Conservation (phyloP, 2,888 invertebrate species). For the Rotaria magnacalcarata region DNA sequence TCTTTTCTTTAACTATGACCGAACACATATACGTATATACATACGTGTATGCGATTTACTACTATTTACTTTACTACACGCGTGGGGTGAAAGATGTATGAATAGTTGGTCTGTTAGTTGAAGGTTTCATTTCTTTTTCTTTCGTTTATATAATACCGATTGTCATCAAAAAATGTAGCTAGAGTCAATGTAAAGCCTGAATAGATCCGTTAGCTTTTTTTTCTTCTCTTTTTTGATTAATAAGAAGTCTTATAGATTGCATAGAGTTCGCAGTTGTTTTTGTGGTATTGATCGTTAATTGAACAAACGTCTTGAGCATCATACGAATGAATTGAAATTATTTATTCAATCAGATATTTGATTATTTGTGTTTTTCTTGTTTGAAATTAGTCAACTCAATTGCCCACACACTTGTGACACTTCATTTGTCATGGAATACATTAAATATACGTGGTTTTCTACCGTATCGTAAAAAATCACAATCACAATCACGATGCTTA, state of each 20-base stretch:
- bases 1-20: not conserved
- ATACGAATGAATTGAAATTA: not conserved
- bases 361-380: not conserved
- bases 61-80: constrained; percentile 25
- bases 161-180: not conserved
- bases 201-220: not conserved
- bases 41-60: not conserved
- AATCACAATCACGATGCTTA: not conserved
- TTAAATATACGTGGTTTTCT: not conserved
- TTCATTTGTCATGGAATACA: not conserved
- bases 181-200: not conserved
- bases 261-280: not conserved
- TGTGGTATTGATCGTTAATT: not conserved
- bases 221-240: not conserved
- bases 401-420: not conserved
- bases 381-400: not conserved
- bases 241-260: not conserved
- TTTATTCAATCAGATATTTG: not conserved
- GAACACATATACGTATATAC: not conserved
- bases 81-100: not conserved
- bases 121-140: constrained; percentile 9
- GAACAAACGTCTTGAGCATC: not conserved
- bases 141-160: not conserved
- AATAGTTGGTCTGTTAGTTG: constrained; percentile 1
- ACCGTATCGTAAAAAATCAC: not conserved